Percentiles rank a stretch among this genome's conserved stretches.
Evolutionary conservation across 2,888 invertebrate species (phyloP).

Genomic region (Amphimallon solstitiale): DNA sequence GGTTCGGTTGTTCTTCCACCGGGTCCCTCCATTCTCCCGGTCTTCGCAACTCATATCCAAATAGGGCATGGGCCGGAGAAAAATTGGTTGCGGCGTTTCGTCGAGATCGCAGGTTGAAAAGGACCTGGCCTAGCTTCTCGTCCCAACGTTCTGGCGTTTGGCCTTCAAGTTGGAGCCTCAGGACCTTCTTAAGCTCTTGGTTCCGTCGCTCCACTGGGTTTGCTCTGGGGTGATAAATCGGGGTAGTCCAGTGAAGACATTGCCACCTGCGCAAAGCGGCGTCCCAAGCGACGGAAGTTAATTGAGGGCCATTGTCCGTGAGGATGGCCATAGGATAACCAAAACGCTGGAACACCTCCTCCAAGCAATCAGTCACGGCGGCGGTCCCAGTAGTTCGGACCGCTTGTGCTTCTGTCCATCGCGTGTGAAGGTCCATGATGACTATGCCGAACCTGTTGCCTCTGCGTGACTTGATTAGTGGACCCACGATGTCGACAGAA

Average conservation of each 20-base stretch:
- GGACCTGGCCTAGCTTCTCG: conserved; percentile 20
- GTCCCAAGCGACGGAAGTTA: too few species aligned
- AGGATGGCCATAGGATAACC: conserved; percentile 38
- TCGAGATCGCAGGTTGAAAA: conserved; percentile 39
- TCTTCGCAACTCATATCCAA: conserved; percentile 35
- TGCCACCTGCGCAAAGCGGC: too few species aligned
- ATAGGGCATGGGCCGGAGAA: conserved; percentile 32
- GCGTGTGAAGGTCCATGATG: conserved; percentile 43
- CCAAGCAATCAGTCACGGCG: too few species aligned
- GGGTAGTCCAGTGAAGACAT: conserved; percentile 42
- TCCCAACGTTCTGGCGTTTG: too few species aligned
- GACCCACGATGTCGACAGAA: conserved; percentile 31
- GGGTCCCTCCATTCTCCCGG: conserved; percentile 35
- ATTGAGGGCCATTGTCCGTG: conserved; percentile 39
- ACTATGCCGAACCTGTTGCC: conserved; percentile 43
- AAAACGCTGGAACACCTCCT: conserved; percentile 39
- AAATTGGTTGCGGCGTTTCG: conserved; percentile 36
- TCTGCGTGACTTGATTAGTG: conserved; percentile 26
- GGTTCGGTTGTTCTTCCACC: neutral
- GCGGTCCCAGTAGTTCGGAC: too few species aligned
- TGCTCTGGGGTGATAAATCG: conserved; percentile 46
- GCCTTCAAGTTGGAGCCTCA: conserved; percentile 25
- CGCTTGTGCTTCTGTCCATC: too few species aligned
- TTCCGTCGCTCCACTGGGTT: conserved; percentile 47
- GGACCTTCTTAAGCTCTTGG: conserved; percentile 48